Evolutionary conservation across 2,888 invertebrate species (phyloP).

Genomic region (Meteorus cinctellus): DNA sequence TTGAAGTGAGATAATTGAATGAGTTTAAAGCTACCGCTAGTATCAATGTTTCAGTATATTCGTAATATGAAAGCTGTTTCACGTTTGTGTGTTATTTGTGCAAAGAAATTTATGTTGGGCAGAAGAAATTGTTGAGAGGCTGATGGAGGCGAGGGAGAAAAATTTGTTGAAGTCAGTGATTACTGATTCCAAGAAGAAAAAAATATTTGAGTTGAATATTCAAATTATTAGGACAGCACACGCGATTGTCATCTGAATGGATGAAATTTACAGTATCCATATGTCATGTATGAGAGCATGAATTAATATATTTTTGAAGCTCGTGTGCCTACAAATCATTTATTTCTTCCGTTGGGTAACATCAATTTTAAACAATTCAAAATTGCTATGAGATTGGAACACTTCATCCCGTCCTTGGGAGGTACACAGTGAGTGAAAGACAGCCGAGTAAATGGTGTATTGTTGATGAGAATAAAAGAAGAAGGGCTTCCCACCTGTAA

Average conservation of each 20-base stretch:
- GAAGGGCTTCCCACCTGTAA: conserved; percentile 38
- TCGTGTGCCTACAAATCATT: neutral
- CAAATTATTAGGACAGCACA: neutral
- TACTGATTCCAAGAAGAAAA: neutral
- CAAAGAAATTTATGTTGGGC: neutral
- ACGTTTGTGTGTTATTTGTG: neutral
- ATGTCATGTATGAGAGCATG: neutral
- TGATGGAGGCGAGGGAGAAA: neutral
- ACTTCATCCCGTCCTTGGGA: neutral
- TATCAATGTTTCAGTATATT: neutral
- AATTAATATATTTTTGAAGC: neutral
- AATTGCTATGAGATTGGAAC: neutral
- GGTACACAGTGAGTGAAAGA: neutral
- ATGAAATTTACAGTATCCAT: too few relatives aligned
- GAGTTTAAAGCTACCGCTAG: neutral
- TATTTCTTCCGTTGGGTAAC: neutral
- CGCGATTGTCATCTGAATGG: too few relatives aligned
- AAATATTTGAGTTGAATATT: neutral
- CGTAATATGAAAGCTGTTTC: neutral
- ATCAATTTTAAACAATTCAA: neutral
- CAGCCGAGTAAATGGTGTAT: neutral
- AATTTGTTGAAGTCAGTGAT: neutral
- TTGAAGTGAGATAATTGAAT: neutral
- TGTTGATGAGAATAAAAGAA: neutral
- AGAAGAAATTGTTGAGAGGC: neutral